phyloP scores from a whole-genome alignment of 1,140 invertebrate genomes.

The Lithobius niger region DNA sequence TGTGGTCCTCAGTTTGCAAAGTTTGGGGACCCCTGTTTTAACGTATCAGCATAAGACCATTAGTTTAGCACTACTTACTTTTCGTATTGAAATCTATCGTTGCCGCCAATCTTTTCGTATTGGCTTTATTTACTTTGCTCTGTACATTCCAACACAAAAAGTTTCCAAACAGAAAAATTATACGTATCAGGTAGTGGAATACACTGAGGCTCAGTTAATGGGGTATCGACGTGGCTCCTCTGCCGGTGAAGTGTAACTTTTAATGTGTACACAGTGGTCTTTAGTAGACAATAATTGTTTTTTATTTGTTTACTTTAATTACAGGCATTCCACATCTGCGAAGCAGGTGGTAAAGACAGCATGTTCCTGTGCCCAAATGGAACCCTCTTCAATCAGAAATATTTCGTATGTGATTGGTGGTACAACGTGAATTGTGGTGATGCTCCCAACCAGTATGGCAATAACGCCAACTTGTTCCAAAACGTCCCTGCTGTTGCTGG shows the following conservation, averaged over 20 bases:
- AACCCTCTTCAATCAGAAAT: slow-evolving; percentile 22
- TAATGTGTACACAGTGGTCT: background rate
- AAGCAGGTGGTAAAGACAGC: slow-evolving; percentile 20
- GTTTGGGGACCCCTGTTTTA: too few species aligned
- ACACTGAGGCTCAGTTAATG: too few species aligned
- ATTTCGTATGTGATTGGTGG: slow-evolving; percentile 23
- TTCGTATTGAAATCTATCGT: too few species aligned
- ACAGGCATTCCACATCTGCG: slow-evolving; percentile 20
- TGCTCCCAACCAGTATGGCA: slow-evolving; percentile 16
- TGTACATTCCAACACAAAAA: background rate
- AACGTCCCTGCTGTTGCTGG: background rate
- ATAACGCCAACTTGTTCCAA: slow-evolving; percentile 18
- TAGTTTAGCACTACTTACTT: too few species aligned
- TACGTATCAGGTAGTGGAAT: too few species aligned
- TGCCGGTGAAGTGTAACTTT: background rate
- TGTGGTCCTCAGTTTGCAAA: too few species aligned
- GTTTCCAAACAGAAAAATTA: too few species aligned
- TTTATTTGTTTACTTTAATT: background rate
- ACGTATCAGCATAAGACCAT: too few species aligned
- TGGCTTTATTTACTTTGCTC: background rate
- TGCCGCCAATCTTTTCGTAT: too few species aligned
- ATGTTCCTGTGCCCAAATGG: slow-evolving; percentile 23
- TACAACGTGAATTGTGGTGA: slow-evolving; percentile 21
- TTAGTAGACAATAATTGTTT: background rate
- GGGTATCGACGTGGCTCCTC: too few species aligned